A percentile compares a stretch with the other conserved stretches of the same genome.
phyloP scores from a whole-genome alignment of 2,888 invertebrate genomes.

The Hypselothyrea guttata region DNA sequence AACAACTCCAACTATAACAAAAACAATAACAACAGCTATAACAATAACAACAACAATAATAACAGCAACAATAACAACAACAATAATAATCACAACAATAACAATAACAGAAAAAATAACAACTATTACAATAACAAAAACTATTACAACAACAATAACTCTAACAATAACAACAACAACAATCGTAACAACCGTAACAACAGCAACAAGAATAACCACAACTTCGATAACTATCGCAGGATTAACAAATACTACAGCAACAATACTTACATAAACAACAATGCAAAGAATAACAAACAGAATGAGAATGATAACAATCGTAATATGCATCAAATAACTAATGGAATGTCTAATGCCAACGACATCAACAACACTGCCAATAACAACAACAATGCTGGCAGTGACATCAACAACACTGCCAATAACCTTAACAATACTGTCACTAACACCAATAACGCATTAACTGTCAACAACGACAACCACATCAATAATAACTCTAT shows the following conservation, averaged over 20 bases:
- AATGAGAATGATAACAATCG: too few relatives aligned
- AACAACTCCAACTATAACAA: not conserved
- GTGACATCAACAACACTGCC: not conserved
- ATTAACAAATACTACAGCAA: too few relatives aligned
- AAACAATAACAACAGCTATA: not conserved
- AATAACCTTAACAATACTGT: not conserved
- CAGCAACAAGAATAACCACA: not conserved
- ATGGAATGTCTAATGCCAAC: too few relatives aligned
- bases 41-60: not conserved
- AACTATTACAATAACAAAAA: not conserved
- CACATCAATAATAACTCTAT: too few relatives aligned
- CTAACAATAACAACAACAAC: not conserved
- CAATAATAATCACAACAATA: not conserved
- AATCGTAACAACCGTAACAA: slow-evolving; percentile 2
- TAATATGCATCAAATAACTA: too few relatives aligned
- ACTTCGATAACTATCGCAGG: too few relatives aligned
- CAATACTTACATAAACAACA: too few relatives aligned
- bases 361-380: too few relatives aligned
- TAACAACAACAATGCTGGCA: not conserved
- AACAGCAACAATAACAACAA: not conserved
- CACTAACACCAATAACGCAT: not conserved
- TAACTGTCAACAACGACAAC: too few relatives aligned
- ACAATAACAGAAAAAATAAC: not conserved
- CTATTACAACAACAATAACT: not conserved
- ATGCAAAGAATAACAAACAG: too few relatives aligned